Evolutionary conservation across 2,113 vertebrate genomes (phyloP).

Genomic region (Sitta europaea): DNA sequence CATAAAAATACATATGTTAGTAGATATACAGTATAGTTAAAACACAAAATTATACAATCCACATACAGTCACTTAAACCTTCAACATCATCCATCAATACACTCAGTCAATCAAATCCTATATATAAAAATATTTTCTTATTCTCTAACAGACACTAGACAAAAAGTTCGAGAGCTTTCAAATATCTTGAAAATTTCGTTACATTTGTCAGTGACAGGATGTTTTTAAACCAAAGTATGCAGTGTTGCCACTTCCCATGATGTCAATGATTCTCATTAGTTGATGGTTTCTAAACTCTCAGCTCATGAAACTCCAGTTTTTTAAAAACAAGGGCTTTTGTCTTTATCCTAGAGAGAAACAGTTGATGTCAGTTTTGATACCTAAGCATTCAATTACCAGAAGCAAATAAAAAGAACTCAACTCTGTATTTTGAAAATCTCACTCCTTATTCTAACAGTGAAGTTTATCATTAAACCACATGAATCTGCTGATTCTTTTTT

Average conservation of each 20-base stretch:
- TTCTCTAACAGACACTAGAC: slow-evolving; percentile 9
- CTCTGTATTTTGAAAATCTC: not conserved
- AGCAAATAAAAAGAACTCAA: not conserved
- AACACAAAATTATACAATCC: slow-evolving; percentile 45
- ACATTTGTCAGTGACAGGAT: not conserved
- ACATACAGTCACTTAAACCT: slow-evolving; percentile 40
- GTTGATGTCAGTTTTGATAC: not conserved
- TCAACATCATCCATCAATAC: slow-evolving; percentile 28
- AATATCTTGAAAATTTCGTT: not conserved
- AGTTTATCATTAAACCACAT: not conserved
- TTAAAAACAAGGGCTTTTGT: not conserved
- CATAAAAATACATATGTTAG: slow-evolving; percentile 64
- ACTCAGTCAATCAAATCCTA: slow-evolving; percentile 22
- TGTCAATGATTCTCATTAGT: not conserved
- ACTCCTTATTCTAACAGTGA: not conserved
- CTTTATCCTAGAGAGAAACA: not conserved
- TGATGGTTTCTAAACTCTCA: not conserved
- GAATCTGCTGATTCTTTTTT: not conserved
- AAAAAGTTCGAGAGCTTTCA: slow-evolving; percentile 32
- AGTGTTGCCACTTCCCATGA: not conserved
- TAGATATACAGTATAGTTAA: slow-evolving; percentile 54
- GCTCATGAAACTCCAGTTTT: not conserved
- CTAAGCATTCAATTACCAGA: not conserved
- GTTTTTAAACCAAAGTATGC: not conserved
- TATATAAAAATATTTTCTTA: slow-evolving; percentile 28